A percentile compares a stretch with the other conserved stretches of the same genome.
Evolutionary conservation across 2,113 vertebrate species (phyloP).

Genomic region (Zosterops japonicus): DNA sequence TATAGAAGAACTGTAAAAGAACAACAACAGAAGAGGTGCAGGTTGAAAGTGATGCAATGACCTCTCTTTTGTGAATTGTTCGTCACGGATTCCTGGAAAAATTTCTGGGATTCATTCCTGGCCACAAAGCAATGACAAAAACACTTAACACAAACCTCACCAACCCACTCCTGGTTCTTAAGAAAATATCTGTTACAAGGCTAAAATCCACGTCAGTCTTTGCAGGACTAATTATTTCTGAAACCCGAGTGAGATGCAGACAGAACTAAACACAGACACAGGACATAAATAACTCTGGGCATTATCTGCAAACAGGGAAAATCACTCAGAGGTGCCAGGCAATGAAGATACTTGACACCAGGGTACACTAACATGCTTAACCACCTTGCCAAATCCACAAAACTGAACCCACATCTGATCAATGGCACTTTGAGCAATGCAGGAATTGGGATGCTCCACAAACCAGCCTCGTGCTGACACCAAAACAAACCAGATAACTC

Average conservation of each 20-base stretch:
- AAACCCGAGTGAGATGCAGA: neutral
- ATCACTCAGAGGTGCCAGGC: neutral
- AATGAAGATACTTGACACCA: neutral
- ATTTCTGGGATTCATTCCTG: neutral
- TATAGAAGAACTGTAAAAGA: neutral
- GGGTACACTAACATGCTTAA: rapidly evolving
- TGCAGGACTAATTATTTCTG: neutral
- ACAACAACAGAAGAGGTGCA: neutral
- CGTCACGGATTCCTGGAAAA: neutral
- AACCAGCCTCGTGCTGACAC: neutral
- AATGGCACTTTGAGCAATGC: neutral
- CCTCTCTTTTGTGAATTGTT: neutral
- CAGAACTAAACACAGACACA: neutral
- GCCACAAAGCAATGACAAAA: neutral
- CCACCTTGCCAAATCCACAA: neutral
- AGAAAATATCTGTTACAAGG: neutral
- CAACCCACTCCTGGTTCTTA: neutral
- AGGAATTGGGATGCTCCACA: neutral
- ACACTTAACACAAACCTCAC: neutral
- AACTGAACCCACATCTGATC: neutral
- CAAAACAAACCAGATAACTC: neutral
- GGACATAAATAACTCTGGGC: neutral
- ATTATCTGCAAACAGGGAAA: neutral
- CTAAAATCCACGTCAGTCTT: neutral
- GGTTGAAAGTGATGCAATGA: neutral